Evolutionary conservation across 2,888 invertebrate genomes (phyloP).

Genomic region (Trichogramma dendrolimi): DNA sequence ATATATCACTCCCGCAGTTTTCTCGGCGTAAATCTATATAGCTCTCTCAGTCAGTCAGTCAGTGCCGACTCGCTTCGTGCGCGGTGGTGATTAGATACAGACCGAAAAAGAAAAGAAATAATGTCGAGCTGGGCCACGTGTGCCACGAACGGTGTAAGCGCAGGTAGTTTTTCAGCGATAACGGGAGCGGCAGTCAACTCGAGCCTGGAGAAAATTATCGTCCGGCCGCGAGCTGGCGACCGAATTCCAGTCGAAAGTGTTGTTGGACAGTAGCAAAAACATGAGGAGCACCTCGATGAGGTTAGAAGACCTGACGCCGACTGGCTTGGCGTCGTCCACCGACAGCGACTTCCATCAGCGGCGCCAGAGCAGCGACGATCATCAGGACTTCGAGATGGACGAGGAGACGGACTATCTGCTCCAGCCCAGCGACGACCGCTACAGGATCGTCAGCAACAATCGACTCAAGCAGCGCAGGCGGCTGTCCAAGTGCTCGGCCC

Average conservation of each 20-base stretch:
- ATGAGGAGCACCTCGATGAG: conserved; percentile 38
- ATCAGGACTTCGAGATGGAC: conserved; percentile 51
- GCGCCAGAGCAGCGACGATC: conserved; percentile 47
- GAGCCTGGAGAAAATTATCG: conserved; percentile 4
- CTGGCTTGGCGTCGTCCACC: too few species aligned
- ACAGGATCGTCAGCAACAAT: conserved; percentile 35
- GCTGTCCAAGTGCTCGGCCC: conserved; percentile 42
- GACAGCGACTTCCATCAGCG: conserved; percentile 15
- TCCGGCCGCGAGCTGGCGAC: conserved; percentile 2
- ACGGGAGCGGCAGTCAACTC: neutral
- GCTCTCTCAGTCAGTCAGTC: too few species aligned
- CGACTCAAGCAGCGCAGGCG: conserved; percentile 40
- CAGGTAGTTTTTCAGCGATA: neutral
- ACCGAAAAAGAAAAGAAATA: too few species aligned
- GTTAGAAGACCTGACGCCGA: conserved; percentile 48
- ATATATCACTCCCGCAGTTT: too few species aligned
- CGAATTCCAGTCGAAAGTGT: too few species aligned
- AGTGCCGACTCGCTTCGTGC: too few species aligned
- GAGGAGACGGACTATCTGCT: conserved; percentile 50
- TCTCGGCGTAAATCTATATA: too few species aligned
- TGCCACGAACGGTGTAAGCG: too few species aligned
- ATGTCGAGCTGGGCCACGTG: too few species aligned
- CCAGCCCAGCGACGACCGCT: conserved; percentile 42
- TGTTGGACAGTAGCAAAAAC: neutral
- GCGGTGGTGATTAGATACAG: too few species aligned